Evolutionary conservation across 1,140 invertebrate species (phyloP).

Genomic region (Drosophila hydei): DNA sequence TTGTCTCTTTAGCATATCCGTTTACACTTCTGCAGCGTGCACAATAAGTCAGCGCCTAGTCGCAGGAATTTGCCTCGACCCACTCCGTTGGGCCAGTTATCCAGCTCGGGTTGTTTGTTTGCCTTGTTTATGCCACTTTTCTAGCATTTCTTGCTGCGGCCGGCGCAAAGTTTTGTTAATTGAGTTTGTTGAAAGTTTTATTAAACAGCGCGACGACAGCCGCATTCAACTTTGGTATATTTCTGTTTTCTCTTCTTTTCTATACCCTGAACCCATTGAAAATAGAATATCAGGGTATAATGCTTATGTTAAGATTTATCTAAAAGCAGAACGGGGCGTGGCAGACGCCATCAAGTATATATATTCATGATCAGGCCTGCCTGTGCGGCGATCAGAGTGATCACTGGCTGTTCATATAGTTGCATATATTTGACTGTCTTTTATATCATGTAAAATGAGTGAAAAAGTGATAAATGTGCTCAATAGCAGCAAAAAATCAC

Average conservation of each 20-base stretch:
- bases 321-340: no score
- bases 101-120: conserved; percentile 64
- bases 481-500: no score
- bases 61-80: conserved; percentile 24
- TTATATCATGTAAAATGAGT: no score
- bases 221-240: conserved; percentile 65
- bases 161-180: conserved; percentile 78
- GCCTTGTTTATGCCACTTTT: conserved; percentile 81
- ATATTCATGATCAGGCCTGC: no score
- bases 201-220: conserved; percentile 75
- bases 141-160: conserved; percentile 78
- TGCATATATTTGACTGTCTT: no score
- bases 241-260: conserved; percentile 31
- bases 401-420: no score
- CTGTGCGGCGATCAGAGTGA: no score
- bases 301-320: no score
- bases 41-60: conserved; percentile 80
- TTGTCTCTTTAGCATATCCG: conserved; percentile 65
- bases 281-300: no score
- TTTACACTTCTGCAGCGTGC: conserved; percentile 64
- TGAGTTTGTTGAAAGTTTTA: conserved; percentile 82
- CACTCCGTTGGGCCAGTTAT: conserved; percentile 16
- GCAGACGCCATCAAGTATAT: no score
- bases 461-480: no score
- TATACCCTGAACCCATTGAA: no score